Base-by-base conservation (phyloP, 2,797 vertebrate species). In the Sebastes iracundus region DNA sequence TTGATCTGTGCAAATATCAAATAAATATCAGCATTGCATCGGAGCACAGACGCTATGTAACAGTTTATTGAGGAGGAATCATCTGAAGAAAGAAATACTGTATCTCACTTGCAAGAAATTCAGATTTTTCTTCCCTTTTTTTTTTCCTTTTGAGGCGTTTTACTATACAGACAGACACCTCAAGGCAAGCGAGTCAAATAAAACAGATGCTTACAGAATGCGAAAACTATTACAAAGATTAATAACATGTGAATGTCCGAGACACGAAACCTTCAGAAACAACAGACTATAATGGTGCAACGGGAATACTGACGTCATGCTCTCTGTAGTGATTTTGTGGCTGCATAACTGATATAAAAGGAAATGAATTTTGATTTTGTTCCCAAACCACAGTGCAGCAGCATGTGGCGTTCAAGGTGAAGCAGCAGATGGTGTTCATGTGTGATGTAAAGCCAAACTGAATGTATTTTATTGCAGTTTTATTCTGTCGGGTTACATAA, bases 171-270 rank as follows among this genome's bases (percentile, higher is more conserved):
- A 7, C 4, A 77, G 20, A 7, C 6, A 77, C 33, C 38, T 63
- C 16, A 52, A 53, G n/a, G 28, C 38, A 59, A 61, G 5, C 32
- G 3, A 72, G 4, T 52, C 63, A n/a, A 67, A 77, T 84, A 49
- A 87, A 90, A 65, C 27, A 0, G 20, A 62, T 66, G 9, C 6
- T 75, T 65, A 52, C 14, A 75, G 11, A 79, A 84, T 70, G 71
- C 76, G 80, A 75, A 82, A 90, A 63, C 67, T 28, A 71, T 83
- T 78, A 74, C 4, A 59, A 14, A 68, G 46, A 79, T 69, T 59
- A 68, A 79, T 16, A 85, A 60, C 79, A 87, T 4, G 72, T 79
- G 78, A 27, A 30, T 6, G 32, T 56, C 52, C 66, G 18, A 18
- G 20, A 69, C 55, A 13, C 9, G 33, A 67, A 74, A 64, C 12